phyloP scores from a whole-genome alignment of 2,113 vertebrate genomes.

The Neomonachus schauinslandi region DNA sequence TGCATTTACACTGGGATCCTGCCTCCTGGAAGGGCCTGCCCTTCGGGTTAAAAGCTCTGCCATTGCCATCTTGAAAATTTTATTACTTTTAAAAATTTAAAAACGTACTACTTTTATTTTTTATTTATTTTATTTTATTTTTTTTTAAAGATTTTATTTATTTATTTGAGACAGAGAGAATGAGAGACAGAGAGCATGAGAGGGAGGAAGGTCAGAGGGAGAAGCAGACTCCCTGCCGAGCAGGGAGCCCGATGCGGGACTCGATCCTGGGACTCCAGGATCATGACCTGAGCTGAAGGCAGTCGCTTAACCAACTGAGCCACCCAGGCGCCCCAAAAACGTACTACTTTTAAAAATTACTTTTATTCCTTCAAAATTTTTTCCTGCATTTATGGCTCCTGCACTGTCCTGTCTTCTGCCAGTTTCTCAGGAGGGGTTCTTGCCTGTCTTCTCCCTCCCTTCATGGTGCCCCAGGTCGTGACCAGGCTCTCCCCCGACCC shows the following conservation, averaged over 20 bases:
- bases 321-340: too few species aligned
- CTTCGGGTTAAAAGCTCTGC: neutral
- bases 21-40: neutral
- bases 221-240: too few species aligned
- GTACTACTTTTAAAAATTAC: neutral
- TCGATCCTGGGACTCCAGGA: too few species aligned
- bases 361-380: neutral
- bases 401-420: neutral
- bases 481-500: neutral
- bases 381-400: neutral
- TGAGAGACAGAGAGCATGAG: too few species aligned
- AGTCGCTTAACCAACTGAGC: too few species aligned
- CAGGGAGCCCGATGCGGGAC: too few species aligned
- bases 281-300: too few species aligned
- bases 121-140: too few species aligned
- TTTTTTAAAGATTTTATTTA: too few species aligned
- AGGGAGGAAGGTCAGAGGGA: too few species aligned
- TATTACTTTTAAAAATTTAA: neutral
- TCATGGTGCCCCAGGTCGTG: fast-evolving
- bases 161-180: too few species aligned
- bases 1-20: too few species aligned
- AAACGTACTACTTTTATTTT: neutral
- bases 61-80: neutral
- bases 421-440: neutral
- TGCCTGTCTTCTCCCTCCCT: fast-evolving